Evolutionary conservation across 2,113 vertebrate species (phyloP).

Genomic region (Mixornis gularis): DNA sequence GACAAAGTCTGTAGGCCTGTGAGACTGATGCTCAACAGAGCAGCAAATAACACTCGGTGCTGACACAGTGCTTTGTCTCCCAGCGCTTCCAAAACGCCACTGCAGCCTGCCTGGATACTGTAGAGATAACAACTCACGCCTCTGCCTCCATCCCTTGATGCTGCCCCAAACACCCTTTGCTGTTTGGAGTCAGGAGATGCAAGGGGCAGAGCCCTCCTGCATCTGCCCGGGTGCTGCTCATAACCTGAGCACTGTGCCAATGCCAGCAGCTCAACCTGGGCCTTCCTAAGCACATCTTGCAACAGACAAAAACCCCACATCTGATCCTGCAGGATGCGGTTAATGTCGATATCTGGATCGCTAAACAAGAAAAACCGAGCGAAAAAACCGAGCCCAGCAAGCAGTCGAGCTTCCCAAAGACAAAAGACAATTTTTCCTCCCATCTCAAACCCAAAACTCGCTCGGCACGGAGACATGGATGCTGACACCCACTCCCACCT

Average conservation of each 20-base stretch:
- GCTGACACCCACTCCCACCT: background rate
- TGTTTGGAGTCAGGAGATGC: background rate
- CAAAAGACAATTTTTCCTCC: background rate
- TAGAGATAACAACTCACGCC: background rate
- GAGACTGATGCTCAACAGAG: background rate
- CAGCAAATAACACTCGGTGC: background rate
- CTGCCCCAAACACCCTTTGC: background rate
- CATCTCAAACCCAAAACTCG: background rate
- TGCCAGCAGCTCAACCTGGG: background rate
- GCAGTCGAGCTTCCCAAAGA: background rate
- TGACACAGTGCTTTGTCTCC: slow-evolving; percentile 48
- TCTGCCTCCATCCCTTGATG: background rate
- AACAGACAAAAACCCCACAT: background rate
- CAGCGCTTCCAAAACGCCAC: background rate
- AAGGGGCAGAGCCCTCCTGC: background rate
- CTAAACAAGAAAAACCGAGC: background rate
- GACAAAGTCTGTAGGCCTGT: background rate
- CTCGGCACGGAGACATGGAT: rapidly evolving
- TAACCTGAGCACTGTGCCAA: rapidly evolving
- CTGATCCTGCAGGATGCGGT: background rate
- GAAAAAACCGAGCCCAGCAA: background rate
- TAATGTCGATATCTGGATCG: rapidly evolving
- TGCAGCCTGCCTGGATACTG: background rate
- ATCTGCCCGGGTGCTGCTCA: no score
- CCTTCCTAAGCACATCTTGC: background rate